Evolutionary conservation across 2,797 vertebrate genomes (phyloP), one percentile per base, ranked within the genome.

Genomic region (Philypnodon macrostomus): DNA sequence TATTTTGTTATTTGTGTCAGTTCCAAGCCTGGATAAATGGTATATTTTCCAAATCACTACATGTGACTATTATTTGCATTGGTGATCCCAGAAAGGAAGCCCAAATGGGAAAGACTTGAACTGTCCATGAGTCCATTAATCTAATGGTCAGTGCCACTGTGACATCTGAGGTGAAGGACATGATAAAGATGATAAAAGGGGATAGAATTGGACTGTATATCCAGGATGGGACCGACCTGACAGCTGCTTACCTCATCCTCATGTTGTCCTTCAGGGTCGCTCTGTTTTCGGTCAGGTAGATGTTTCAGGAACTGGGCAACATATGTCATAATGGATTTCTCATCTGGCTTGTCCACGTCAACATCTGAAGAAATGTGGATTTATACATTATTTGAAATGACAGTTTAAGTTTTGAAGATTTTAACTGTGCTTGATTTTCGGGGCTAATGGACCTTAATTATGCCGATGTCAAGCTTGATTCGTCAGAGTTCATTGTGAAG

Each of bases 261-360:
- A 21, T 83, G 88, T 14, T 82, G 91, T 10, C 77, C 79, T 9
- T 92, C 90, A 1, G 79, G 27, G 47, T 85, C 76, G 3, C 81
- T 77, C 30, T 75, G 83, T 60, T 89, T 87, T 56, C 59, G 65
- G 34, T 95, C 89, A 0, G 96, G 95, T 58, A 91, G 94, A 40
- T 93, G 91, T 67, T 92, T 98, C 84, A 99, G 84, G 77, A 99
- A 98, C 81, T 99, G 96, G 40, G 95, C 93, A 23, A 99, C 91
- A 0, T 99, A 99, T 1, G 96, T 99, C 97, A 99, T 99, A 32
- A 99, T 89, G 47, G 95, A 98, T 80, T 97, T 98, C 75, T 99
- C 97, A 77, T 99, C 97, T 9, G 97, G 97, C 37, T 97, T 98
- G 75, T 98, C 95, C 52, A 99, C 96, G 50, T 98, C 96, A 8